phyloP scores from a whole-genome alignment of 2,113 vertebrate species.

The Hiodon alosoides region DNA sequence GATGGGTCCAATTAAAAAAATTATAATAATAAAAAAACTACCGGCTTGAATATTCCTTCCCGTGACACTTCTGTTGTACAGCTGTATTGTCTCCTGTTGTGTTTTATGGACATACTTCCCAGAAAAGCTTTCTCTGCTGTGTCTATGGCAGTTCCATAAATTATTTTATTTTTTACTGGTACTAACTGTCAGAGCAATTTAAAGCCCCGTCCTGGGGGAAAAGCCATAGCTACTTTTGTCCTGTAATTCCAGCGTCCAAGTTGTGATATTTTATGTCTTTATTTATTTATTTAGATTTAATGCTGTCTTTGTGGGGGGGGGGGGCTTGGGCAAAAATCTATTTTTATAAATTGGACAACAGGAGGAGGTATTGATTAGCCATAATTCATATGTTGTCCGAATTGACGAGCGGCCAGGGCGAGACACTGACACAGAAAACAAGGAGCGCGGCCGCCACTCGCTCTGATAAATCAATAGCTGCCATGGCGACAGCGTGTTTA shows the following conservation, averaged over 20 bases:
- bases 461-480: constrained; percentile 44
- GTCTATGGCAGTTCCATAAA: constrained; percentile 27
- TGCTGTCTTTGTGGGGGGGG: constrained; percentile 19
- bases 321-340: constrained; percentile 32
- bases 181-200: constrained; percentile 36
- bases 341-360: constrained; percentile 43
- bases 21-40: not conserved
- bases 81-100: not conserved
- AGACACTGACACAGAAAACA: constrained; percentile 34
- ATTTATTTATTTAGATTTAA: constrained; percentile 27
- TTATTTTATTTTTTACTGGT: constrained; percentile 29
- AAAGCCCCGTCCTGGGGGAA: constrained; percentile 17
- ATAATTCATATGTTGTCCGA: constrained; percentile 35
- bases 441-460: constrained; percentile 35
- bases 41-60: constrained; percentile 21
- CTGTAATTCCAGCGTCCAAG: constrained; percentile 24
- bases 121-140: constrained; percentile 33
- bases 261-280: constrained; percentile 9
- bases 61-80: not conserved
- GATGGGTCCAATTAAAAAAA: constrained; percentile 12
- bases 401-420: constrained; percentile 21
- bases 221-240: not conserved
- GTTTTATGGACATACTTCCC: constrained; percentile 7
- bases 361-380: constrained; percentile 43
- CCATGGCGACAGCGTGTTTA: constrained; percentile 31